Evolutionary conservation across 2,113 vertebrate genomes (phyloP), one percentile per base, ranked within the genome.

Genomic region (Grus americana): DNA sequence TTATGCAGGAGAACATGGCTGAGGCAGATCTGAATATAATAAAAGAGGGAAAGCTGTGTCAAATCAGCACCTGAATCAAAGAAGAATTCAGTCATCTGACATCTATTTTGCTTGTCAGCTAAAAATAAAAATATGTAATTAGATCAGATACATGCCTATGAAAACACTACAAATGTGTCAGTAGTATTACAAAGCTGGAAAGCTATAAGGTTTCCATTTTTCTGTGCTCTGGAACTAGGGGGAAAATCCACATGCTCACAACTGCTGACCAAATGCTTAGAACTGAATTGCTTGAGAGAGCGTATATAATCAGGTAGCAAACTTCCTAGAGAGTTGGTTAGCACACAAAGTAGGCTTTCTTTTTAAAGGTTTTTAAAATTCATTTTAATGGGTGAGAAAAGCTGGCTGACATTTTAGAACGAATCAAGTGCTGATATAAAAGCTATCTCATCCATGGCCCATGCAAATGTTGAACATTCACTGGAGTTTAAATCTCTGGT

Each of bases 401-500:
- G 38, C n/a, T 84, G 80, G 34, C 38, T 81, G 86, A 59, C 0
- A 14, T 90, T 96, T 94, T 78, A 74, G 76, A 88, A 79, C 50
- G 66, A 82, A 22, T 26, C 26, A 61, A 66, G 24, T 84, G 36
- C 82, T 91, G 55, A 62, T 88, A 66, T 68, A 95, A 92, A 94
- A 86, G 46, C 78, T 91, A 3, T 81, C 74, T 82, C 36, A 38
- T 92, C 75, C 42, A 67, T 1, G 0, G 32, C 62, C 79, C 57
- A 30, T 87, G 79, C 67, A 90, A 95, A 93, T 71, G n/a, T 78
- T 91, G 79, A 87, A 55, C 34, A 52, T 91, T 96, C 58, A 40
- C 65, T 93, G 59, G 58, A 92, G 73, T 97, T 96, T 93, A 87
- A 82, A 88, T 96, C 87, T 93, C 93, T 94, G 44, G 54, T 90